A percentile compares a stretch with the other conserved stretches of the same genome.
These are phyloP conservation scores for Nesoenas mayeri DNA, from an alignment of 2,113 vertebrate species.

Conservation along the genomic window DNA sequence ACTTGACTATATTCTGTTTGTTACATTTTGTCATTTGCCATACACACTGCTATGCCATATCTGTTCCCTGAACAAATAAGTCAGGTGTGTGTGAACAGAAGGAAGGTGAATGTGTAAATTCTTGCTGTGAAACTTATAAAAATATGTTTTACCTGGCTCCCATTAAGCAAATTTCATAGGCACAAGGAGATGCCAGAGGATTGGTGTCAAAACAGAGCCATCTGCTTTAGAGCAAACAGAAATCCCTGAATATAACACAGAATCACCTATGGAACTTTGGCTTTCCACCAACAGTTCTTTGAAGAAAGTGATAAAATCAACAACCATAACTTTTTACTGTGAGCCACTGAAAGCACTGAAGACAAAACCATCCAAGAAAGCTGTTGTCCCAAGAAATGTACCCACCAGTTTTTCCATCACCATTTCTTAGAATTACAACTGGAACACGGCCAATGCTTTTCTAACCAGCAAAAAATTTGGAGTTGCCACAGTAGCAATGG, in stretches of 20 bases:
- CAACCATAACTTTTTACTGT: neutral
- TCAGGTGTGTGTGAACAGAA: neutral
- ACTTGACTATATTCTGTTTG: neutral
- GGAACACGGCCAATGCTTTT: neutral
- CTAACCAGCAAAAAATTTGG: neutral
- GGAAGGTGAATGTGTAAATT: neutral
- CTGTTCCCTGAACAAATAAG: neutral
- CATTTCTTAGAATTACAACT: neutral
- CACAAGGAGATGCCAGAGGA: neutral
- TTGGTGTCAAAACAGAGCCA: neutral
- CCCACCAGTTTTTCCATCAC: neutral
- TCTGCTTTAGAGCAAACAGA: neutral
- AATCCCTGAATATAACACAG: neutral
- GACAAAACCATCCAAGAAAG: neutral
- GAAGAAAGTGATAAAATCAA: neutral
- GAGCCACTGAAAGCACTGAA: neutral
- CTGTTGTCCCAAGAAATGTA: neutral
- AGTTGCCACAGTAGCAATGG: neutral
- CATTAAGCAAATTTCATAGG: neutral
- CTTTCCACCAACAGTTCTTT: neutral
- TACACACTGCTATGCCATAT: neutral
- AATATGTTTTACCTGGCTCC: neutral
- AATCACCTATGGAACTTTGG: neutral
- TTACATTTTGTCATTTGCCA: neutral
- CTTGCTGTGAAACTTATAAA: neutral